Percentiles rank a stretch among this genome's conserved stretches.
These are phyloP conservation scores for Oxytorus armatus DNA, from an alignment of 2,888 invertebrate species.

Conservation along the genomic window DNA sequence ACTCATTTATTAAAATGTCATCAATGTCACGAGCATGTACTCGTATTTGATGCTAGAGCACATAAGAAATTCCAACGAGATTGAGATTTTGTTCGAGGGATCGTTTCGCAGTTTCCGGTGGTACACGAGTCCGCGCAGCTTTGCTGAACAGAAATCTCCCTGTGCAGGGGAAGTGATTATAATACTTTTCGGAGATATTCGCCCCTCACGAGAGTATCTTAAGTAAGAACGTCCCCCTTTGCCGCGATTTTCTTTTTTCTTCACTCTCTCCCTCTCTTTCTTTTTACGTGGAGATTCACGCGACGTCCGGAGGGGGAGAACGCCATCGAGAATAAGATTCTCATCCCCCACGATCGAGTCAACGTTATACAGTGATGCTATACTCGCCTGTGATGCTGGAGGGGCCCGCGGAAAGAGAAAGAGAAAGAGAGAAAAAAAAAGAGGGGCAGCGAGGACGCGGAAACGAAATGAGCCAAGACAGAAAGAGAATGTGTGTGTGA, in stretches of 20 bases:
- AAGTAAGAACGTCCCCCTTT: constrained; percentile 48
- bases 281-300: constrained; percentile 8
- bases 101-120: neutral
- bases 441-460: constrained; percentile 53
- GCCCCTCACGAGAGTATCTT: constrained; percentile 43
- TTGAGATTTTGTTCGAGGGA: neutral
- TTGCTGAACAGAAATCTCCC: constrained; percentile 40
- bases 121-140: neutral
- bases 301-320: constrained; percentile 42
- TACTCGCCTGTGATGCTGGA: constrained; percentile 39
- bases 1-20: no score
- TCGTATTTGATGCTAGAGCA: no score
- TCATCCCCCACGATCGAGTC: constrained; percentile 56
- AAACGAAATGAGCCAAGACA: constrained; percentile 64
- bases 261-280: neutral
- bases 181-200: constrained; percentile 53
- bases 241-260: constrained; percentile 12
- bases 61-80: no score
- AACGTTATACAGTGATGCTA: constrained; percentile 28
- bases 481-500: constrained; percentile 34
- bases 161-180: constrained; percentile 51
- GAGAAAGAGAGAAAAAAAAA: constrained; percentile 28
- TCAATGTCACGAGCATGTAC: no score
- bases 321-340: constrained; percentile 59
- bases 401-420: constrained; percentile 52